Evolutionary conservation across 2,888 invertebrate species (phyloP), one percentile per base, ranked within the genome.

Genomic region (Cephus pygmeus): DNA sequence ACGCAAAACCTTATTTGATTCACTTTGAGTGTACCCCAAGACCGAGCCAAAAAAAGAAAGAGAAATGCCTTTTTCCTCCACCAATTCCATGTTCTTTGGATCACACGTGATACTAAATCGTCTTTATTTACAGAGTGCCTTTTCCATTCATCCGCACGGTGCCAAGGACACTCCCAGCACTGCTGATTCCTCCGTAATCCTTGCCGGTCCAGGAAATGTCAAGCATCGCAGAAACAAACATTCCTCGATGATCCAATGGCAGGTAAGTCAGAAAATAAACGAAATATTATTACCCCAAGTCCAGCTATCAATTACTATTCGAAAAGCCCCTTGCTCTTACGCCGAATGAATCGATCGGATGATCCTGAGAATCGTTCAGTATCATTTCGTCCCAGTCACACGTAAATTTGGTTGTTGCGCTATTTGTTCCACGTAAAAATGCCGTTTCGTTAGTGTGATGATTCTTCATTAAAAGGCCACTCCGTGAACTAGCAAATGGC

Each of bases 151-250:
- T 87, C 91, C 93, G 79, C 91, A 92, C 82, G 82, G 87, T 75
- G 86, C 87, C 80, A 88, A 89, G 81, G 92, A 92, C 80, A 23
- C 9, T 23, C 56, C 56, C 9, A 84, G 69, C 69, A 23, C 76
- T 75, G 78, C 80, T 30, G 88, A 89, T 79, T 92, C 92, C 79
- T 91, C 92, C 40, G 92, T 93, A 75, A 88, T 94, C 12, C 88
- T 93, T 82, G 93, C 93, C 69, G 93, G 93, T 34, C 93, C 93
- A 75, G 93, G 93, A 34, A 93, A 93, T 85, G 88, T 92, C 73
- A 92, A 91, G 80, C 89, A 90, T 79, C 92, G 92, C 71, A 89
- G 90, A 77, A 91, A 92, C 76, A 92, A 92, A 86, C 88, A 91
- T 78, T 90, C 92, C 75, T 91, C 93, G 76, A 87, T 92, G 76